These are phyloP conservation scores for Sinocyclocheilus rhinocerous DNA, from an alignment of 2,113 vertebrate genomes.

Conservation along the genomic window DNA sequence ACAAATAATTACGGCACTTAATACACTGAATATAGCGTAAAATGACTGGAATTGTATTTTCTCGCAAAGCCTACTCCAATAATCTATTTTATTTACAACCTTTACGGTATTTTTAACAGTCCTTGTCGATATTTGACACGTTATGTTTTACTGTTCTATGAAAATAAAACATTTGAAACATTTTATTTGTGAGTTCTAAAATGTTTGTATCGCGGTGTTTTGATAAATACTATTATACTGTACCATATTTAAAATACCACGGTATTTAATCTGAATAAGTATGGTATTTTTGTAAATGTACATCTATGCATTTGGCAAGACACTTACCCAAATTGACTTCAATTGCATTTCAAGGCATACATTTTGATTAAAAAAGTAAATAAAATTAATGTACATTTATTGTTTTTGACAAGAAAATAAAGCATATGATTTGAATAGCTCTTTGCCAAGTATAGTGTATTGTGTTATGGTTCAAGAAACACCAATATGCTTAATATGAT, in stretches of 20 bases:
- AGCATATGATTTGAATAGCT: neutral
- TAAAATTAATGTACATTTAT: neutral
- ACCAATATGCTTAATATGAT: neutral
- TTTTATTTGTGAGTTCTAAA: neutral
- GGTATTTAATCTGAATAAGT: neutral
- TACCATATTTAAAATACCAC: neutral
- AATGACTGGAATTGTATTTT: too few relatives aligned
- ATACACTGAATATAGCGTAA: too few relatives aligned
- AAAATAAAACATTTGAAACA: neutral
- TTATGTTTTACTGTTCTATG: too few relatives aligned
- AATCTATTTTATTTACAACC: too few relatives aligned
- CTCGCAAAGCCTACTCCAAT: too few relatives aligned
- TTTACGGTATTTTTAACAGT: too few relatives aligned
- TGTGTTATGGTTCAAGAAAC: neutral
- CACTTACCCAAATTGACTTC: neutral
- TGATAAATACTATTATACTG: neutral
- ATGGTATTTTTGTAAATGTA: neutral
- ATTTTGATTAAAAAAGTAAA: neutral
- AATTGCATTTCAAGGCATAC: neutral
- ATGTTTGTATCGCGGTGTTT: neutral
- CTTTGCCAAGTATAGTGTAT: neutral
- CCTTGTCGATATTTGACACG: too few relatives aligned
- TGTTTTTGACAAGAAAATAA: neutral
- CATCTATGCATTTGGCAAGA: too few relatives aligned
- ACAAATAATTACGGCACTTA: too few relatives aligned